Evolutionary conservation across 2,113 vertebrate genomes (phyloP), one percentile per base, ranked within the genome.

Genomic region (Odobenus rosmarus): DNA sequence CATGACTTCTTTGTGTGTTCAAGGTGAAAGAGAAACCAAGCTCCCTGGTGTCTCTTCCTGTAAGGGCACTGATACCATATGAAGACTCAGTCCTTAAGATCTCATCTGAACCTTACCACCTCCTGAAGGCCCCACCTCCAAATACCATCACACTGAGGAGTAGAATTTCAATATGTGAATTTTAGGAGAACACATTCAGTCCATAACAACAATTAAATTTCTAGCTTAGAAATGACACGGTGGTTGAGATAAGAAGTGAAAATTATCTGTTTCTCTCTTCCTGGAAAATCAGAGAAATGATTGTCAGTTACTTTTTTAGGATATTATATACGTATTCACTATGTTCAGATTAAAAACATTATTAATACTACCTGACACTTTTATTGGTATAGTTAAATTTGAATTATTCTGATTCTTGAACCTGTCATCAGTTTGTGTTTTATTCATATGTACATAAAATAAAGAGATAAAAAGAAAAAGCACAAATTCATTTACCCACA

Each of bases 381-480:
- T 90, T 59, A 74, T 26, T 86, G 49, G 8, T 39, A 71, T 36
- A 84, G 24, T 59, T 92, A 57, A 92, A 87, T 95, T 81, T 71
- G n/a, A 89, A 97, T 91, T 91, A 95, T 77, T 61, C 80, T 67
- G 4, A 7, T 9, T 85, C 39, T 92, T 79, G 67, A 84, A 84
- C n/a, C 57, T 51, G n/a, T n/a, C 49, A 71, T 42, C 42, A 61
- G 15, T 76, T 81, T 84, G 3, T 51, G 12, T 61, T 96, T 96
- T 94, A 74, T 77, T 76, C 6, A 69, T 13, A 71, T 3, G 5
- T 33, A 42, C 6, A 55, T 62, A 53, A 28, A 93, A 84, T 59
- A 83, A 83, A 69, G 42, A 72, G 26, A 51, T 85, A 74, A 92
- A 59, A 84, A 79, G 59, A 61, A 23, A 87, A 82, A 16, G 15